These are phyloP conservation scores for Drosophila eohydei DNA, from an alignment of 2,888 invertebrate species.

Conservation along the genomic window DNA sequence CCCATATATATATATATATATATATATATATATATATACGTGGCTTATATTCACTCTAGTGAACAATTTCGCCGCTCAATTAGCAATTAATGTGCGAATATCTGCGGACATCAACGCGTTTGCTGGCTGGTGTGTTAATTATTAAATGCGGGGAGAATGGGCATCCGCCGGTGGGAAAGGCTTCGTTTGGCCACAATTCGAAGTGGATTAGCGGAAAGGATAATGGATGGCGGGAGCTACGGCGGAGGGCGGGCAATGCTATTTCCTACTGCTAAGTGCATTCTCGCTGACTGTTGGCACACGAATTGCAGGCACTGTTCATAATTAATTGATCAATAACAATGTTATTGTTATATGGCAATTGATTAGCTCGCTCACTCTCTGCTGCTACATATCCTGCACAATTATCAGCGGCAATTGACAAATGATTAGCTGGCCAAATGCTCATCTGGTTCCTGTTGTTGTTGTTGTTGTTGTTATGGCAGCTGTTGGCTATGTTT, in stretches of 20 bases:
- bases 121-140: slow-evolving; percentile 55
- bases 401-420: slow-evolving; percentile 34
- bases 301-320: slow-evolving; percentile 27
- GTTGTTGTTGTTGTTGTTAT: background rate
- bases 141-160: slow-evolving; percentile 37
- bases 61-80: slow-evolving; percentile 23
- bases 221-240: background rate
- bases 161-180: slow-evolving; percentile 50
- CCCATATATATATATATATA: background rate
- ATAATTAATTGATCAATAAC: slow-evolving; percentile 47
- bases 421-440: slow-evolving; percentile 29
- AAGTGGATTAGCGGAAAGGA: slow-evolving; percentile 50
- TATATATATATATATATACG: background rate
- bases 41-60: background rate
- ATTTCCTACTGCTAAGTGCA: slow-evolving; percentile 5
- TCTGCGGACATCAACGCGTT: slow-evolving; percentile 52
- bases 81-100: slow-evolving; percentile 55
- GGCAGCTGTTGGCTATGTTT: slow-evolving; percentile 17
- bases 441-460: background rate
- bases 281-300: slow-evolving; percentile 2
- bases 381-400: slow-evolving; percentile 38
- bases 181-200: slow-evolving; percentile 20
- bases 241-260: background rate
- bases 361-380: slow-evolving; percentile 39
- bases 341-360: slow-evolving; percentile 32